Evolutionary conservation across 2,797 vertebrate species (phyloP).

Genomic region (Glyptemys insculpta): DNA sequence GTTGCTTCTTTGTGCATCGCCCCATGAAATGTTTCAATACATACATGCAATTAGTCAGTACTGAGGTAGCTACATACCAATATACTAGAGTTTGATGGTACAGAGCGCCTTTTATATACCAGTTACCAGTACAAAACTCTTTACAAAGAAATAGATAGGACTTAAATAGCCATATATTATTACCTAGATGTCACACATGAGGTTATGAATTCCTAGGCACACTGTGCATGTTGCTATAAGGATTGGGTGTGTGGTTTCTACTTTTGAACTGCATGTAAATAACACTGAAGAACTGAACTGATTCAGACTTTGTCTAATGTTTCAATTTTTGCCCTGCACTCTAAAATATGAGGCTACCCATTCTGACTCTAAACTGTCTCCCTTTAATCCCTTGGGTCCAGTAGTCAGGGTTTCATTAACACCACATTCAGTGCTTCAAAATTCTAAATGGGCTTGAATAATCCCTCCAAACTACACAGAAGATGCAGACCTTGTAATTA

Average conservation of each 20-base stretch:
- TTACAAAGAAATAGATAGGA: background rate
- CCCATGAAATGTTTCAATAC: background rate
- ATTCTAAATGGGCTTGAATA: background rate
- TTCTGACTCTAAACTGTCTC: background rate
- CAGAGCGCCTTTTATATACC: background rate
- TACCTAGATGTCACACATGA: background rate
- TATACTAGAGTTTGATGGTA: background rate
- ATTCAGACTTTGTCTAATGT: background rate
- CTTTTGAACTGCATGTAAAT: background rate
- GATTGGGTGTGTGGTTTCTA: background rate
- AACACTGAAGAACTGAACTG: background rate
- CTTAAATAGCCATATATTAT: background rate
- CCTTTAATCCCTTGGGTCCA: background rate
- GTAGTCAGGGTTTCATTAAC: background rate
- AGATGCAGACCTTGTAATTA: background rate
- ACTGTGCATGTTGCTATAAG: background rate
- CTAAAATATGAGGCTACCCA: background rate
- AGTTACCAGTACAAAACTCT: background rate
- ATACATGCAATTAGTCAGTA: background rate
- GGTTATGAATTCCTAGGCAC: background rate
- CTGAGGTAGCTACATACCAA: background rate
- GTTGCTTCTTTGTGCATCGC: background rate
- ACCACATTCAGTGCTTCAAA: background rate
- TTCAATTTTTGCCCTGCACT: background rate
- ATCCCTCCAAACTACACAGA: fast-evolving